A percentile compares a stretch with the other conserved stretches of the same genome.
phyloP scores from a whole-genome alignment of 2,888 invertebrate genomes.

The Andrena haemorrhoa region DNA sequence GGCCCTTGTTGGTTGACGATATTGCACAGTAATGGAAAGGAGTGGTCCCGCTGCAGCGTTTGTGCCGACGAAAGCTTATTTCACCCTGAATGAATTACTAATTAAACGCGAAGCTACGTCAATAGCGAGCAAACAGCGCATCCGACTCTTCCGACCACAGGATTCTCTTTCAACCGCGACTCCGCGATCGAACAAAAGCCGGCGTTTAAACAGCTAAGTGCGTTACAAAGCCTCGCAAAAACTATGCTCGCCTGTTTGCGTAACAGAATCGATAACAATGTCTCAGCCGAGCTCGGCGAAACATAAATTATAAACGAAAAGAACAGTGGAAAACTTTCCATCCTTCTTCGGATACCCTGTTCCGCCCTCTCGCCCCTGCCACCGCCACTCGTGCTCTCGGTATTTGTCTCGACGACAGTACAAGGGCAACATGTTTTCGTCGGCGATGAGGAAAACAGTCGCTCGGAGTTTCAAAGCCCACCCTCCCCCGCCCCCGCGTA shows the following conservation, averaged over 20 bases:
- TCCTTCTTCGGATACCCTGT: conserved; percentile 31
- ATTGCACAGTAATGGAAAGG: not conserved
- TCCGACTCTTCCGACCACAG: conserved; percentile 2
- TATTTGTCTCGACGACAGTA: conserved; percentile 73
- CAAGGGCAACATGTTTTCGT: conserved; percentile 78
- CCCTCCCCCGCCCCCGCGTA: conserved; percentile 69
- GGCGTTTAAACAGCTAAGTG: conserved; percentile 50
- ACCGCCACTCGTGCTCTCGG: conserved; percentile 35
- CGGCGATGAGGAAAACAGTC: conserved; percentile 76
- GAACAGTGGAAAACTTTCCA: conserved; percentile 57
- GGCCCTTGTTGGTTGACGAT: not conserved
- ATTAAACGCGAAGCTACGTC: conserved; percentile 5
- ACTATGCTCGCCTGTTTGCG: conserved; percentile 44
- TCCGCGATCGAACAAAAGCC: conserved; percentile 46
- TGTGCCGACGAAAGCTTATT: not conserved
- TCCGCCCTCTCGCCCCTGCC: not conserved
- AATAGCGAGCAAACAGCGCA: not conserved
- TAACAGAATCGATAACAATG: conserved; percentile 56
- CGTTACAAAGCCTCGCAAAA: conserved; percentile 37
- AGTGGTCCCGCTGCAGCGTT: too few relatives aligned
- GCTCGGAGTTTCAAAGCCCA: conserved; percentile 55
- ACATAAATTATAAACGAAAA: conserved; percentile 63
- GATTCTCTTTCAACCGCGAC: conserved; percentile 17
- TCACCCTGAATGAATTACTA: not conserved
- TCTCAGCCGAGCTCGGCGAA: conserved; percentile 44